phyloP scores from a whole-genome alignment of 2,888 invertebrate genomes.

The Cheilosia impressa region DNA sequence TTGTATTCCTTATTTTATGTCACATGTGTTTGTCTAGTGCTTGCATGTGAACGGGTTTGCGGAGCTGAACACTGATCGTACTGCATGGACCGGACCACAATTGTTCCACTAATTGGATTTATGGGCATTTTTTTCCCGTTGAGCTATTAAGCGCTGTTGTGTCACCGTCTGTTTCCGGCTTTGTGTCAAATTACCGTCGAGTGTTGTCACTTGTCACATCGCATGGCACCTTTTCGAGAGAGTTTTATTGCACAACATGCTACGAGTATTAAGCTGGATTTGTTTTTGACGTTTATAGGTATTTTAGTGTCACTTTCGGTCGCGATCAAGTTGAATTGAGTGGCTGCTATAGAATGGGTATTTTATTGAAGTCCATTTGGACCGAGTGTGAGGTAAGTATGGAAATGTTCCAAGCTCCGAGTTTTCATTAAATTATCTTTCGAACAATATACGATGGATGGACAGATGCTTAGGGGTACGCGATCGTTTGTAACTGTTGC shows the following conservation, averaged over 20 bases:
- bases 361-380: too few species aligned
- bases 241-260: conserved; percentile 14
- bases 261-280: neutral
- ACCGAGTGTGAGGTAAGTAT: too few species aligned
- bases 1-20: conserved; percentile 11
- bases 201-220: conserved; percentile 51
- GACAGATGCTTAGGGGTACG: too few species aligned
- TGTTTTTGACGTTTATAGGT: neutral
- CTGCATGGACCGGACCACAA: conserved; percentile 17
- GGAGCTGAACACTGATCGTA: conserved; percentile 31
- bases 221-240: conserved; percentile 15
- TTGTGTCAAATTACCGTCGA: conserved; percentile 59
- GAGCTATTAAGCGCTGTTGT: neutral
- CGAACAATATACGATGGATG: too few species aligned
- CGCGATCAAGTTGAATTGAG: too few species aligned
- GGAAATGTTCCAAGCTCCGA: too few species aligned
- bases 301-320: neutral
- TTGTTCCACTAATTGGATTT: conserved; percentile 52
- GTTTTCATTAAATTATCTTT: too few species aligned
- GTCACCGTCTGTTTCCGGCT: conserved; percentile 51
- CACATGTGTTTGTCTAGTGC: conserved; percentile 17
- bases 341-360: too few species aligned
- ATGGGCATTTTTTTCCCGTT: conserved; percentile 23
- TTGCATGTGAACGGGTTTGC: conserved; percentile 42
- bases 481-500: too few species aligned